phyloP scores from a whole-genome alignment of 2,888 invertebrate species.

The Teleiodes luculella region DNA sequence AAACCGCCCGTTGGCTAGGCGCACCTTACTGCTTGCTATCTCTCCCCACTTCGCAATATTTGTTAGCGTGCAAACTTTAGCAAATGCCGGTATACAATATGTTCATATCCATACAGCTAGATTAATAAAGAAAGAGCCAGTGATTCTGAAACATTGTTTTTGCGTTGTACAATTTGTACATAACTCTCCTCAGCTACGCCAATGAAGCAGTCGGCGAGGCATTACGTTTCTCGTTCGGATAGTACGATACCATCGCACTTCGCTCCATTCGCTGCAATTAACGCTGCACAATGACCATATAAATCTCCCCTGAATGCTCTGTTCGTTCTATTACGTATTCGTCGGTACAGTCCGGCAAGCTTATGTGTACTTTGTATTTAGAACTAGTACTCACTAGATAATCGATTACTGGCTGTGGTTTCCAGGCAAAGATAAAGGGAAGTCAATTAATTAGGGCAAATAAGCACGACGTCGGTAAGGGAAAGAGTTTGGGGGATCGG shows the following conservation, averaged over 20 bases:
- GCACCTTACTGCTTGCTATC: constrained; percentile 42
- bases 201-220: constrained; percentile 40
- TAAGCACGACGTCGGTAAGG: constrained; percentile 41
- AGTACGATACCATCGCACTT: constrained; percentile 66
- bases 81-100: too few relatives aligned
- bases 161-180: constrained; percentile 30
- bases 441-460: constrained; percentile 48
- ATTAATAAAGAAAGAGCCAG: constrained; percentile 26
- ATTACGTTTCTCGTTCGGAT: constrained; percentile 63
- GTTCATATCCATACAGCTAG: too few relatives aligned
- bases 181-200: constrained; percentile 43
- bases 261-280: constrained; percentile 73
- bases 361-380: constrained; percentile 31
- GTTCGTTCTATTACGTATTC: constrained; percentile 53
- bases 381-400: constrained; percentile 16
- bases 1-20: constrained; percentile 39
- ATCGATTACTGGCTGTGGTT: constrained; percentile 12
- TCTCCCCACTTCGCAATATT: constrained; percentile 33
- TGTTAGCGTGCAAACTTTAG: constrained; percentile 32
- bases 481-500: constrained; percentile 41
- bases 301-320: constrained; percentile 68
- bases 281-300: constrained; percentile 73
- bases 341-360: constrained; percentile 37
- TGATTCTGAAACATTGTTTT: constrained; percentile 32
- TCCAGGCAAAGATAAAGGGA: constrained; percentile 34